phyloP scores from a whole-genome alignment of 2,113 vertebrate genomes.

The Orcinus orca region DNA sequence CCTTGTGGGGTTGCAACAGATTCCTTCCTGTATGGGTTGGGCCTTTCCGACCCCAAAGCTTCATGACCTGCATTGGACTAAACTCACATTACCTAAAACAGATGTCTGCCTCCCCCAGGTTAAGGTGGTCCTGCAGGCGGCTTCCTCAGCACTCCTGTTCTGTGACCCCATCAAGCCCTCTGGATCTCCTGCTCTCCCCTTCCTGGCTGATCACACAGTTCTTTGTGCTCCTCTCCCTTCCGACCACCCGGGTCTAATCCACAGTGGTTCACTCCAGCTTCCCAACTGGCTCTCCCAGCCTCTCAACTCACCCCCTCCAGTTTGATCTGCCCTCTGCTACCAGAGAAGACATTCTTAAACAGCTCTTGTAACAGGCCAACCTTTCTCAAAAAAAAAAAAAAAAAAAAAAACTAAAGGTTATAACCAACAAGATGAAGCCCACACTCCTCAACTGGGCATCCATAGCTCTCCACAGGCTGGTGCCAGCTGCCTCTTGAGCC shows the following conservation, averaged over 20 bases:
- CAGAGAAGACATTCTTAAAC: constrained; percentile 7
- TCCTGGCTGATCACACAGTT: background rate
- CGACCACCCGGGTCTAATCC: background rate
- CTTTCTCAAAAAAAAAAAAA: background rate
- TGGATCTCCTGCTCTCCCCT: background rate
- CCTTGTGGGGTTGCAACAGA: constrained; percentile 55
- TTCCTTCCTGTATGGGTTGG: background rate
- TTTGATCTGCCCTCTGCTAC: background rate
- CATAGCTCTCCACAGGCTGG: background rate
- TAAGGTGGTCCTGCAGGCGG: background rate
- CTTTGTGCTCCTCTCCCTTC: background rate
- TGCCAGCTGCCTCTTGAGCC: background rate
- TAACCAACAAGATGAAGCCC: constrained; percentile 1
- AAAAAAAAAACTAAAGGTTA: background rate
- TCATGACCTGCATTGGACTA: background rate
- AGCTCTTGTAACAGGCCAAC: background rate
- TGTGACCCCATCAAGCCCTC: background rate
- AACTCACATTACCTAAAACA: background rate
- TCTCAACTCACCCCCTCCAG: background rate
- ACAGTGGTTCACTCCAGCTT: background rate
- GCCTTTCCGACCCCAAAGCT: background rate
- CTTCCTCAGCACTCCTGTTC: background rate
- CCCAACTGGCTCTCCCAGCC: background rate
- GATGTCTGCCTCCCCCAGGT: background rate
- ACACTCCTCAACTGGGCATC: background rate